Evolutionary conservation across 2,797 vertebrate species (phyloP).

Genomic region (Rhincodon typus): DNA sequence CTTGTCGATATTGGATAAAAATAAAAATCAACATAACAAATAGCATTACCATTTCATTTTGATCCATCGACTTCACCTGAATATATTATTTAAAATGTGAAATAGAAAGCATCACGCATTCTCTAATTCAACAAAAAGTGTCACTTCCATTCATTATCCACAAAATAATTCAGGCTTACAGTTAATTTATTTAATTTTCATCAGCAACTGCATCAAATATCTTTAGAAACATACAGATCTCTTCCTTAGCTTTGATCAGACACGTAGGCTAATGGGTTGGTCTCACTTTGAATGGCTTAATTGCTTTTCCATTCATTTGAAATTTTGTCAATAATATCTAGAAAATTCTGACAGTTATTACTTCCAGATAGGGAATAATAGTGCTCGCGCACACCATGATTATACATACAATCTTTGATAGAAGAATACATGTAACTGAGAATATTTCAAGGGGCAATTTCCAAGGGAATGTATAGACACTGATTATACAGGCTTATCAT

Average conservation of each 20-base stretch:
- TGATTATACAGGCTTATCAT: neutral
- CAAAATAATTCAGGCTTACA: neutral
- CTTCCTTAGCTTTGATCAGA: neutral
- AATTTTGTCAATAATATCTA: neutral
- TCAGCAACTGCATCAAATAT: neutral
- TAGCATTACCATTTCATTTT: neutral
- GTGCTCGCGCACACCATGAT: neutral
- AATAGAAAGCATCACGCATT: neutral
- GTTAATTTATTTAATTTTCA: neutral
- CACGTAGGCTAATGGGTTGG: neutral
- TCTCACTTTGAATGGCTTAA: neutral
- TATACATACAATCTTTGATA: neutral
- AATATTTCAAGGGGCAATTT: neutral
- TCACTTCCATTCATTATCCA: neutral
- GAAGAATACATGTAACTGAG: neutral
- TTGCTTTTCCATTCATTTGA: neutral
- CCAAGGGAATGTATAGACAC: neutral
- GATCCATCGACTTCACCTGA: neutral
- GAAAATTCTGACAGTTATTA: neutral
- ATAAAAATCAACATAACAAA: neutral
- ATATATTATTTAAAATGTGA: neutral
- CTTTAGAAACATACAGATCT: neutral
- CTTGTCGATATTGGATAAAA: neutral
- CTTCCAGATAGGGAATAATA: neutral
- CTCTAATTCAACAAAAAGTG: neutral